Evolutionary conservation across 2,888 invertebrate genomes (phyloP).

Genomic region (Drosophila setosimentum): DNA sequence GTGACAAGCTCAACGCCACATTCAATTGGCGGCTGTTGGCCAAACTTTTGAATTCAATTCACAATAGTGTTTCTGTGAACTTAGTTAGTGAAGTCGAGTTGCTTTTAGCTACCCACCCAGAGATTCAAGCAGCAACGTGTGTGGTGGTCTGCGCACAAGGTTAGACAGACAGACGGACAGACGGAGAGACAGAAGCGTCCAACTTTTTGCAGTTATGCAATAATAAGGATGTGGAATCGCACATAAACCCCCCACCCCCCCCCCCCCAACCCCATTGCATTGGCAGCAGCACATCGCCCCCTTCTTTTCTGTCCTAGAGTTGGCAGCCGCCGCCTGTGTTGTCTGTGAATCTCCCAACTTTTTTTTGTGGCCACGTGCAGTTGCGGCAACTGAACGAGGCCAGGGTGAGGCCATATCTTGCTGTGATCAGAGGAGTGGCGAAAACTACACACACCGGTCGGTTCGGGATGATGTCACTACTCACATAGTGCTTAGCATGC

Average conservation of each 20-base stretch:
- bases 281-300: constrained; percentile 14
- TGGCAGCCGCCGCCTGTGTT: constrained; percentile 38
- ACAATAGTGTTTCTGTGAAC: constrained; percentile 1
- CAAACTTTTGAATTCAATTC: constrained; percentile 32
- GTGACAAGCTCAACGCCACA: constrained; percentile 33
- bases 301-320: constrained; percentile 13
- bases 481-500: constrained; percentile 20
- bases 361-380: constrained; percentile 61
- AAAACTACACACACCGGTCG: constrained; percentile 4
- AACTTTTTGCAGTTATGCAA: constrained; percentile 65
- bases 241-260: constrained; percentile 2
- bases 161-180: constrained; percentile 49
- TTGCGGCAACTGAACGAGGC: constrained; percentile 69
- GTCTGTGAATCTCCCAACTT: constrained; percentile 40
- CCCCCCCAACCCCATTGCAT: background rate
- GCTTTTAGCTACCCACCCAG: background rate
- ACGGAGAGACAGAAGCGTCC: constrained; percentile 18
- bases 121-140: background rate
- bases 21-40: constrained; percentile 61
- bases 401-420: constrained; percentile 63
- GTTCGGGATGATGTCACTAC: constrained; percentile 33
- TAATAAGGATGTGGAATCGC: constrained; percentile 32
- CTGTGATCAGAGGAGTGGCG: constrained; percentile 46
- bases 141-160: constrained; percentile 48
- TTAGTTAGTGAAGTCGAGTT: constrained; percentile 1